Evolutionary conservation across 1,140 invertebrate species (phyloP).

Genomic region (Cherax quadricarinatus): DNA sequence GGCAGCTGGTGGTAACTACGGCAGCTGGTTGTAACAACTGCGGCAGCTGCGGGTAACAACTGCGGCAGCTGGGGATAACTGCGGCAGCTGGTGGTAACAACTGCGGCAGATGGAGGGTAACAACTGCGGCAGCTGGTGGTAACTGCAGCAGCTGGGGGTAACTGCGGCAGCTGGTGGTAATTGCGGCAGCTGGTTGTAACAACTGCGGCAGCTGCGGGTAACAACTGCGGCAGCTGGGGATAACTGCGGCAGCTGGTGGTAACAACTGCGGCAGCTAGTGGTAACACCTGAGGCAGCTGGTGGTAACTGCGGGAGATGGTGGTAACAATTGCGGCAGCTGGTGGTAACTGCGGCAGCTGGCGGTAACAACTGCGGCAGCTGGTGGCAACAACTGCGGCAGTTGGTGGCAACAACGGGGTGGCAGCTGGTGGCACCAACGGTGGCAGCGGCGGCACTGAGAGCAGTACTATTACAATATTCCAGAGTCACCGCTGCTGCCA

Average conservation of each 20-base stretch:
- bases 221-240: background rate
- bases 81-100: background rate
- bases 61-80: background rate
- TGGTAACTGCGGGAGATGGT: background rate
- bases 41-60: background rate
- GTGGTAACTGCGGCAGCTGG: background rate
- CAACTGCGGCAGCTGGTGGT: background rate
- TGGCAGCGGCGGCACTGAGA: background rate
- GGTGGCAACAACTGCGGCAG: background rate
- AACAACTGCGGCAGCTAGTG: background rate
- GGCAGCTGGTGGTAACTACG: background rate
- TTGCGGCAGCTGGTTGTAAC: background rate
- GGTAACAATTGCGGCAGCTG: background rate
- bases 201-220: background rate
- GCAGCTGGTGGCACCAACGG: background rate
- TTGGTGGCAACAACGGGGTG: background rate
- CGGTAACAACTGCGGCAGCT: background rate
- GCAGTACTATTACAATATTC: constrained; percentile 16
- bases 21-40: background rate
- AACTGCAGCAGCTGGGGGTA: no score
- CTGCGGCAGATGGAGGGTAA: no score
- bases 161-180: no score
- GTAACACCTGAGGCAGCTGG: background rate
- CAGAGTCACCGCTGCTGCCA: constrained; percentile 23
- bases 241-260: no score